phyloP scores from a whole-genome alignment of 2,113 vertebrate species.

The Pandion haliaetus region DNA sequence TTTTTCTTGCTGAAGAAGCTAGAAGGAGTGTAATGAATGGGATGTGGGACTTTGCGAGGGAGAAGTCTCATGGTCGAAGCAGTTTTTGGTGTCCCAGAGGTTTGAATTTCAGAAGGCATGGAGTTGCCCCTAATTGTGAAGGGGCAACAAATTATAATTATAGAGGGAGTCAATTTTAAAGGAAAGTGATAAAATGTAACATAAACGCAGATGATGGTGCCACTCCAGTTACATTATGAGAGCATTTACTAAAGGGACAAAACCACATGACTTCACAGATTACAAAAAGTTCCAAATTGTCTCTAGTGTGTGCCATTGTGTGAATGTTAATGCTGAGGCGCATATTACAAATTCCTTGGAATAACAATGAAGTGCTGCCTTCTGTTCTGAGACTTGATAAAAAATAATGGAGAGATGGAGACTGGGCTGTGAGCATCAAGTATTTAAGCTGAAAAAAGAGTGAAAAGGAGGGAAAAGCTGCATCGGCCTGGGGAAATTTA shows the following conservation, averaged over 20 bases:
- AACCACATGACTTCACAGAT: background rate
- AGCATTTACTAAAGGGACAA: background rate
- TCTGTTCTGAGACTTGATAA: background rate
- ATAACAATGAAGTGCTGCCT: background rate
- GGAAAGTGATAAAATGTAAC: background rate
- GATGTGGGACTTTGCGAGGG: background rate
- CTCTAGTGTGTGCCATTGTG: background rate
- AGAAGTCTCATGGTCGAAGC: background rate
- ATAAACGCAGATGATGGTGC: background rate
- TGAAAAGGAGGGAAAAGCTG: background rate
- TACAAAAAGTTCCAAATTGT: background rate
- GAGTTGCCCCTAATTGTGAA: background rate
- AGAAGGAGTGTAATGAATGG: background rate
- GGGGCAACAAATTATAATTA: background rate
- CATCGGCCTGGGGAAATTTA: background rate
- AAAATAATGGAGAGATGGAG: background rate
- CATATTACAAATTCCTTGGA: background rate
- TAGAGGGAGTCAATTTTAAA: background rate
- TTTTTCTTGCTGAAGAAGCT: background rate
- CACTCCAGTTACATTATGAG: background rate
- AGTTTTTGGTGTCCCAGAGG: background rate
- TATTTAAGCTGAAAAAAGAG: background rate
- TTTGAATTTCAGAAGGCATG: background rate
- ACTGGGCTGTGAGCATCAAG: background rate
- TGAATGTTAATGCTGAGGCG: background rate